Evolutionary conservation across 1,140 invertebrate species (phyloP).

Genomic region (Hyles vespertilio): DNA sequence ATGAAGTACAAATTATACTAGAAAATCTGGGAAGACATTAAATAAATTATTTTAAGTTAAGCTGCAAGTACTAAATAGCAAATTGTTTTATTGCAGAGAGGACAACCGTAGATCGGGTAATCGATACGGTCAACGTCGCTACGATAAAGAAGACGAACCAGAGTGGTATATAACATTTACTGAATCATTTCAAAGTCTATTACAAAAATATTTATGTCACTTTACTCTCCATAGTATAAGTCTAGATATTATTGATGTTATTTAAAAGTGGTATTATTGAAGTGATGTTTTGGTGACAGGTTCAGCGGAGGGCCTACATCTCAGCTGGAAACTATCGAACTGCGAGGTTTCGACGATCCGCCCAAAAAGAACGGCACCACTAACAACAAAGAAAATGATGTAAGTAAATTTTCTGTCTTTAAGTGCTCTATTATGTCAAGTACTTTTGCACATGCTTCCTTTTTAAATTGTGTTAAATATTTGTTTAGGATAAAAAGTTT

Average conservation of each 20-base stretch:
- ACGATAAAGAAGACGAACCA: conserved; percentile 72
- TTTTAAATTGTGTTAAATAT: too few relatives aligned
- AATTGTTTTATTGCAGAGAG: conserved; percentile 45
- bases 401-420: conserved; percentile 7
- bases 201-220: too few relatives aligned
- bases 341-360: conserved; percentile 91
- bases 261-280: background rate
- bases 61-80: too few relatives aligned
- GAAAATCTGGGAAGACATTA: too few relatives aligned
- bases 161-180: conserved; percentile 51
- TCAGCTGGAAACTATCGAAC: conserved; percentile 94
- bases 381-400: conserved; percentile 44
- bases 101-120: conserved; percentile 66
- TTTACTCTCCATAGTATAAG: too few relatives aligned
- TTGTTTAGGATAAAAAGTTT: too few relatives aligned
- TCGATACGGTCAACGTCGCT: conserved; percentile 65
- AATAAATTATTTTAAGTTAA: too few relatives aligned
- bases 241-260: background rate
- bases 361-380: conserved; percentile 66
- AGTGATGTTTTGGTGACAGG: conserved; percentile 45
- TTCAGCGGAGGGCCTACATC: conserved; percentile 93
- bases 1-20: too few relatives aligned
- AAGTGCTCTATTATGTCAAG: background rate
- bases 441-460: too few relatives aligned
- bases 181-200: too few relatives aligned